A percentile compares a stretch with the other conserved stretches of the same genome.
phyloP scores from a whole-genome alignment of 1,140 invertebrate genomes.

The Acromyrmex charruanus region DNA sequence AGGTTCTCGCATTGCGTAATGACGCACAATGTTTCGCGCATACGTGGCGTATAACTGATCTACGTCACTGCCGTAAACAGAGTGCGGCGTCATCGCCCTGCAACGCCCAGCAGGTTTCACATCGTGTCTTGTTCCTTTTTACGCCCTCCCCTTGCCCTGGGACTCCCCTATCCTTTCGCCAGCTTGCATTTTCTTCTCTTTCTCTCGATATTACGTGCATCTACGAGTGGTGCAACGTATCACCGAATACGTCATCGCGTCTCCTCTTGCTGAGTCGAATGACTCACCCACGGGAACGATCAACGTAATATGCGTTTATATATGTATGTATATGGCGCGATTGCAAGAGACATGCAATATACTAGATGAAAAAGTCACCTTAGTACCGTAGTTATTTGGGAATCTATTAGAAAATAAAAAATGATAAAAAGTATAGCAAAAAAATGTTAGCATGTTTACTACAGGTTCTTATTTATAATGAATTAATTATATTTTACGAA shows the following conservation, averaged over 20 bases:
- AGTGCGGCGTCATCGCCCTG: slow-evolving; percentile 66
- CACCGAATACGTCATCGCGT: slow-evolving; percentile 69
- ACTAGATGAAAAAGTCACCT: slow-evolving; percentile 27
- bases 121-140: slow-evolving; percentile 54
- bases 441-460: not conserved
- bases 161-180: not conserved
- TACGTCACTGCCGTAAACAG: slow-evolving; percentile 74
- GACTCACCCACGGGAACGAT: slow-evolving; percentile 50
- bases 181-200: slow-evolving; percentile 56
- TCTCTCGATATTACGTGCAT: slow-evolving; percentile 57
- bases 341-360: slow-evolving; percentile 38
- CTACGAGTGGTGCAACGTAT: slow-evolving; percentile 64
- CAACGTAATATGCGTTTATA: not conserved
- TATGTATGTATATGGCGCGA: not conserved
- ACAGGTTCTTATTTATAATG: not conserved
- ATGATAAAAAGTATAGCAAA: not conserved
- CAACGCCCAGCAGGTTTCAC: slow-evolving; percentile 56
- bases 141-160: slow-evolving; percentile 1
- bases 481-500: not conserved
- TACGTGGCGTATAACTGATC: slow-evolving; percentile 72
- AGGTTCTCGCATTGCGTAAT: slow-evolving; percentile 66
- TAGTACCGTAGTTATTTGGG: not conserved
- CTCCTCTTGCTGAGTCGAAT: slow-evolving; percentile 54
- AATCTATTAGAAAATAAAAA: not conserved
- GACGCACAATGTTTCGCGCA: slow-evolving; percentile 40